Evolutionary conservation across 2,113 vertebrate species (phyloP).

Genomic region (Ondatra zibethicus): DNA sequence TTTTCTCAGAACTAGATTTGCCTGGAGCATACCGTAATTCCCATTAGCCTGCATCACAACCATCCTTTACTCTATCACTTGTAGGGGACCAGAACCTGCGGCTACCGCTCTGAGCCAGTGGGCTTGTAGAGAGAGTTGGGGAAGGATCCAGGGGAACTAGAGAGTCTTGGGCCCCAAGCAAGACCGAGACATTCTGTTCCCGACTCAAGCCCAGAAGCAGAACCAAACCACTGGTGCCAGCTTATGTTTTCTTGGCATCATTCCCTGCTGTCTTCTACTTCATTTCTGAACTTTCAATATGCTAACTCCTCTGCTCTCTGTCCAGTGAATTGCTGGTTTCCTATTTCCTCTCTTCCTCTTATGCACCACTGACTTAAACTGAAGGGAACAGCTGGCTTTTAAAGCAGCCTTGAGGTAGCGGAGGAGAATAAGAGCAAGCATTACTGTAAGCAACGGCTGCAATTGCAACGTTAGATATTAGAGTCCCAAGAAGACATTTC

Average conservation of each 20-base stretch:
- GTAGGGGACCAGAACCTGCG: not conserved
- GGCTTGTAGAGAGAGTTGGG: not conserved
- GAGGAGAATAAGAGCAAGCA: slow-evolving; percentile 38
- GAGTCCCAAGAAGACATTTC: not conserved
- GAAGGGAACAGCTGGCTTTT: slow-evolving; percentile 38
- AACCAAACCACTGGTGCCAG: too few species aligned
- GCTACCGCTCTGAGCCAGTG: not conserved
- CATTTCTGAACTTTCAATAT: not conserved
- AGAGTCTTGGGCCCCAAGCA: not conserved
- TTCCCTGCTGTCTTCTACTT: not conserved
- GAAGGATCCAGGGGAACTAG: too few species aligned
- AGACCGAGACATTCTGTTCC: not conserved
- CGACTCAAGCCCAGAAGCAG: not conserved
- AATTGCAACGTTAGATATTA: not conserved
- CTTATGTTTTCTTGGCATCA: not conserved
- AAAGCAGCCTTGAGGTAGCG: slow-evolving; percentile 51
- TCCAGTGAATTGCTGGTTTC: not conserved
- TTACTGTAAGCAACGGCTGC: not conserved
- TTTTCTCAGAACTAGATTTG: not conserved
- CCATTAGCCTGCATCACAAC: not conserved
- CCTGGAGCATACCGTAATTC: not conserved
- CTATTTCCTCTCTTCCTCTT: slow-evolving; percentile 26
- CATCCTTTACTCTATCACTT: not conserved
- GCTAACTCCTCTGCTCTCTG: not conserved
- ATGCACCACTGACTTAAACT: not conserved